Base-by-base conservation (phyloP, 2,797 vertebrate genomes). In the Pseudochromis fuscus region DNA sequence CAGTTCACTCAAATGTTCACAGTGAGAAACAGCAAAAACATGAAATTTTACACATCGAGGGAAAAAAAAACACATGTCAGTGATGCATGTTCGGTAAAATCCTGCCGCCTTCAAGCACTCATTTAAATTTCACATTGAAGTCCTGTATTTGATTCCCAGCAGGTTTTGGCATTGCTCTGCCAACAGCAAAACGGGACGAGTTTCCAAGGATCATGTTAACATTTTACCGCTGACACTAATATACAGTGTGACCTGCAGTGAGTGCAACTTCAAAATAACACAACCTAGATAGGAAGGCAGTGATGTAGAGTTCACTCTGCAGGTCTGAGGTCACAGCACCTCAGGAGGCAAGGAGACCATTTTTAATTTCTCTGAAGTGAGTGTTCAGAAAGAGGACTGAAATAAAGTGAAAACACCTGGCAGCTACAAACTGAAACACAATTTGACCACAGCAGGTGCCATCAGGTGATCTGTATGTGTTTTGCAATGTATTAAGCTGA, bases 401-500 rank as follows among this genome's bases (percentile, higher is more conserved):
- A 60, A 48, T 19, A 13, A 27, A n/a, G n/a, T 4, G 1, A 7
- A 18, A 57, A 53, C 7, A 3, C n/a, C 31, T 24, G 35, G 7
- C 28, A 19, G 31, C 5, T 24, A 55, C 7, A 28, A 49, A 37
- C 24, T 21, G 10, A 37, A 61, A 28, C 38, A 44, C 45, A 40
- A 13, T 13, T 30, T 18, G 2, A 63, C 2, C 48, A 60, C 1
- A 60, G 52, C 57, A 24, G 55, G 27, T 33, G 50, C 25, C 27
- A 19, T 23, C 30, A 5, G 49, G 59, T 70, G 60, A 58, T 48
- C 27, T 61, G 37, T 72, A 15, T 21, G 23, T 40, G 30, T 67
- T 79, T 65, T 38, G 9, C 8, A 5, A 12, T 5, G 48, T 59
- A 57, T 79, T 79, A 48, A 67, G 35, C 31, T 0, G 16, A 44